phyloP scores from a whole-genome alignment of 2,888 invertebrate genomes.

The Limnephilus marmoratus region DNA sequence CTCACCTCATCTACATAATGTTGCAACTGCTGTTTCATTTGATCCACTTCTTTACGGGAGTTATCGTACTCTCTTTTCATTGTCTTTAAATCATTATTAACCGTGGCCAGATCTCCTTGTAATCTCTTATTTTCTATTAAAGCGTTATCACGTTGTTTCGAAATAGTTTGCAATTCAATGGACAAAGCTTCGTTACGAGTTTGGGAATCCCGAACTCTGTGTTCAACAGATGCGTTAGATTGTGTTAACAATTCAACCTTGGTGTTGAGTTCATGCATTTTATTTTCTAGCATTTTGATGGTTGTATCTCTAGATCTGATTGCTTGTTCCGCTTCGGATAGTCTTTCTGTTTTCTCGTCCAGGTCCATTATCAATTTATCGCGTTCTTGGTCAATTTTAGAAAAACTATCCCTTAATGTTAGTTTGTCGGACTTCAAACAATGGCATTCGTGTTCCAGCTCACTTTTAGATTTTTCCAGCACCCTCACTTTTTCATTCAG shows the following conservation, averaged over 20 bases:
- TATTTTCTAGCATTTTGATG: slow-evolving; percentile 76
- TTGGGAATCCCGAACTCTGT: slow-evolving; percentile 75
- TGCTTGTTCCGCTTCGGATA: slow-evolving; percentile 82
- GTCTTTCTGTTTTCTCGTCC: slow-evolving; percentile 85
- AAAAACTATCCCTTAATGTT: slow-evolving; percentile 80
- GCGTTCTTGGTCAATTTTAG: slow-evolving; percentile 84
- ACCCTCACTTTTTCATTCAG: slow-evolving; percentile 78
- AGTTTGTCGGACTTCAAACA: slow-evolving; percentile 81
- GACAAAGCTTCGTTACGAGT: slow-evolving; percentile 78
- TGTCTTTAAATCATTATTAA: slow-evolving; percentile 79
- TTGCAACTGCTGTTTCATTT: slow-evolving; percentile 86
- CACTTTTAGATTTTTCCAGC: slow-evolving; percentile 79
- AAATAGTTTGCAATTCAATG: slow-evolving; percentile 78
- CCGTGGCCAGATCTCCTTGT: slow-evolving; percentile 84
- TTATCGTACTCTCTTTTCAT: slow-evolving; percentile 83
- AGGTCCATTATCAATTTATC: slow-evolving; percentile 82
- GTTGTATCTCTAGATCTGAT: slow-evolving; percentile 79
- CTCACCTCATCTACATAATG: slow-evolving; percentile 90
- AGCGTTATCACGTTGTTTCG: slow-evolving; percentile 78
- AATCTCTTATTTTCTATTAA: slow-evolving; percentile 83
- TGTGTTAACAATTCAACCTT: slow-evolving; percentile 74
- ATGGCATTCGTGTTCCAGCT: slow-evolving; percentile 79
- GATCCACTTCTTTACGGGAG: slow-evolving; percentile 83
- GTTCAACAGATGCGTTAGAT: slow-evolving; percentile 74
- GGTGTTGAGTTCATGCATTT: slow-evolving; percentile 77